Base-by-base conservation (phyloP, 1,140 invertebrate species). In the Scaptomyza graminum region DNA sequence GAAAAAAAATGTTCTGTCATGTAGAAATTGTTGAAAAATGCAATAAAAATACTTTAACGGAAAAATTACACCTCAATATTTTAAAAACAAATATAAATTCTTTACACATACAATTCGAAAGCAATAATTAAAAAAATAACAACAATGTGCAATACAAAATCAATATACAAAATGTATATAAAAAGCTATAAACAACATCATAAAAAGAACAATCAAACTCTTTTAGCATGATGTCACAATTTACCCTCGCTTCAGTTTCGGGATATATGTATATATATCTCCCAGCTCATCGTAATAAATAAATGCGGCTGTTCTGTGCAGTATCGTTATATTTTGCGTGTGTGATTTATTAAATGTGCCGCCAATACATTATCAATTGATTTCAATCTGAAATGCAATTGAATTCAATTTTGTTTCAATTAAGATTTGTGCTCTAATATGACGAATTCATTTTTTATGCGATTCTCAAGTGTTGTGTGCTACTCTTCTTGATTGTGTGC, bases 401-500 rank as follows among this genome's bases (percentile, higher is more conserved):
- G 71, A 74, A 69, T 67, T 75, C 67, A 79, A 84, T 79, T 78
- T 74, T 61, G 49, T 66, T 72, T 79, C 79, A 88, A 87, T 87
- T 88, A 76, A 63, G 50, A 77, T 68, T 81, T 70, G 34, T 37
- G 9, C n/a, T 41, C 3, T 87, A 79, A 79, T 79, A 79, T 82
- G 82, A 87, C 79, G 79, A 74, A 61, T 83, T 82, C 87, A 87
- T 87, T 83, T 87, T 28, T 76, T 62, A 79, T 76, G 66, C 51
- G 63, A 34, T 34, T 49, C 54, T 49, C 64, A 52, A 60, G 56
- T 62, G 28, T 55, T 41, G 18, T 39, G 12, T 60, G 16, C 31
- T 56, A 51, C 74, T 28, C 13, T 11, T 46, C 16, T 16, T 7
- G 6, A 12, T 28, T 56, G 54, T 60, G 39, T 13, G 31, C 7